Base-by-base conservation (phyloP, 2,113 vertebrate genomes). In the Castor canadensis region DNA sequence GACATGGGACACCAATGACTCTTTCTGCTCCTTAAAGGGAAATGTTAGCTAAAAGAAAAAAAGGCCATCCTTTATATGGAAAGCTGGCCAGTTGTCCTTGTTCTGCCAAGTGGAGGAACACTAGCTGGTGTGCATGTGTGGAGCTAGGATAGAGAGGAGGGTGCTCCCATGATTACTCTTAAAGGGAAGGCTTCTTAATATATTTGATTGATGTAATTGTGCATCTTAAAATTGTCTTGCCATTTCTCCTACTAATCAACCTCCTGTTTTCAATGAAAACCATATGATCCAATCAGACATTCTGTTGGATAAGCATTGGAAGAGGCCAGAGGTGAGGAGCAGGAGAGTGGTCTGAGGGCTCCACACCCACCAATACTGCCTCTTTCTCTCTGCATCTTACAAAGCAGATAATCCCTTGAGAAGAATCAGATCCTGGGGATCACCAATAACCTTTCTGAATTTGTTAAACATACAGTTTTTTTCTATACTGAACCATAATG, bases 281-380 rank as follows among this genome's bases (percentile, higher is more conserved):
- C 43, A 4, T 93, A 38, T 45, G 35, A 71, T 87, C 90, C 35
- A 89, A 66, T 62, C 71, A 87, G 84, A 89, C 82, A 87, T 60
- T 77, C 38, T 56, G 19, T 35, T 95, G 9, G 40, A 40, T 12
- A 35, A 13, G 35, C 45, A 75, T 62, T 28, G 73, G 52, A 93
- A 32, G 60, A 92, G 64, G 22, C 69, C 75, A 62, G 79, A 87
- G 58, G n/a, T 77, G 16, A 83, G 35, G 6, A 22, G 22, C 47
- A 45, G 38, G 62, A 66, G 26, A 90, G 54, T 62, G 11, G 24
- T 60, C 69, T 71, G 58, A 90, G 22, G 16, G 17, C 1, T 6
- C 81, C 15, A 38, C 13, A 22, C 45, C 49, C 19, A 58, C 11
- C 30, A 52, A 52, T 10, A 32, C 20, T 30, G 20, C 20, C 60